phyloP scores from a whole-genome alignment of 1,140 invertebrate species.

The Ptiloglossa arizonensis region DNA sequence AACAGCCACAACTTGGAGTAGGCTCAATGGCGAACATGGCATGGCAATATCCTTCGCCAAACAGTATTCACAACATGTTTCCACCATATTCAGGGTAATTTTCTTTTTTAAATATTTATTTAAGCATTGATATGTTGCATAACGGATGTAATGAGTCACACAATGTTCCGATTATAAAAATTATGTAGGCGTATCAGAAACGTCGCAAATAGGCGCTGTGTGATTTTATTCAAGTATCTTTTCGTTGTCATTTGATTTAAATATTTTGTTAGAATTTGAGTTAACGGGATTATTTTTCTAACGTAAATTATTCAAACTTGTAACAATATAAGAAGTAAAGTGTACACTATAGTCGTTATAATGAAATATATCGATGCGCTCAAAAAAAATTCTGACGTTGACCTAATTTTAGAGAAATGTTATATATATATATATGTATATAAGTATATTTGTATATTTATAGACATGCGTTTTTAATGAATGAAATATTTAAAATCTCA shows the following conservation, averaged over 20 bases:
- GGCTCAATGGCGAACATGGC: slow-evolving; percentile 79
- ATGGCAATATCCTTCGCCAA: slow-evolving; percentile 78
- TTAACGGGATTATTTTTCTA: neutral
- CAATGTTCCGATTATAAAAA: neutral
- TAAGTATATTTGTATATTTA: neutral
- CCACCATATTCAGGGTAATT: slow-evolving; percentile 75
- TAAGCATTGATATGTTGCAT: no score
- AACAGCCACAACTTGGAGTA: slow-evolving; percentile 67
- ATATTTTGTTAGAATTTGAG: neutral
- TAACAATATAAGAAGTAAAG: neutral
- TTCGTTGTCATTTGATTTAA: neutral
- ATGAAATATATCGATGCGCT: neutral
- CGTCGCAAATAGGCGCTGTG: neutral
- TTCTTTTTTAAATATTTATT: neutral
- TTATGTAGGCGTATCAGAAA: neutral
- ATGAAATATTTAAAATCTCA: neutral
- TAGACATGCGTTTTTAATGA: neutral
- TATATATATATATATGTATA: neutral
- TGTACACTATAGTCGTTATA: neutral
- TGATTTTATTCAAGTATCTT: neutral
- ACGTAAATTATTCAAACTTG: no score
- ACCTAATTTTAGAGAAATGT: slow-evolving; percentile 27
- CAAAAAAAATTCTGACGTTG: neutral
- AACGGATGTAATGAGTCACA: neutral
- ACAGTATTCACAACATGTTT: slow-evolving; percentile 77